phyloP scores from a whole-genome alignment of 2,888 invertebrate species.

The Chesias legatella region DNA sequence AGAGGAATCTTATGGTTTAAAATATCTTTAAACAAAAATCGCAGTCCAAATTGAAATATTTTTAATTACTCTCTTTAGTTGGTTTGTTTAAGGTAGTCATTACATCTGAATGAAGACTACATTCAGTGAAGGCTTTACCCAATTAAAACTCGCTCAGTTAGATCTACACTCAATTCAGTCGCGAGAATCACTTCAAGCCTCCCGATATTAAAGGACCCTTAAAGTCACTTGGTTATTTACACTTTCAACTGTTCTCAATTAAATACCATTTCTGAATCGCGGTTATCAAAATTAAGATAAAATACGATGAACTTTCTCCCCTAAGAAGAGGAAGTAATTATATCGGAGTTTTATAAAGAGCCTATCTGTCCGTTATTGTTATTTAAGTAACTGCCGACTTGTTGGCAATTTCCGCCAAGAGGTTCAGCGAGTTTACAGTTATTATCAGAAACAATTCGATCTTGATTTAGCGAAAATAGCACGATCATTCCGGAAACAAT shows the following conservation, averaged over 20 bases:
- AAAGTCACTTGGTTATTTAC: constrained; percentile 5
- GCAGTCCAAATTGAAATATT: too few species aligned
- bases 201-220: neutral
- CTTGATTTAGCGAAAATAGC: too few species aligned
- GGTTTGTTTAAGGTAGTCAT: too few species aligned
- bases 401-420: constrained; percentile 8
- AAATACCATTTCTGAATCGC: constrained; percentile 23
- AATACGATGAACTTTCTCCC: constrained; percentile 31
- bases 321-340: constrained; percentile 20
- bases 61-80: too few species aligned
- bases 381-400: constrained; percentile 13
- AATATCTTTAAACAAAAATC: too few species aligned
- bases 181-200: too few species aligned
- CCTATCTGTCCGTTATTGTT: constrained; percentile 19
- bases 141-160: too few species aligned
- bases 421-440: constrained; percentile 5
- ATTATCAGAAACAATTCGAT: constrained; percentile 6
- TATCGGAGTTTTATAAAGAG: constrained; percentile 16
- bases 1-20: too few species aligned
- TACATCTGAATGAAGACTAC: too few species aligned
- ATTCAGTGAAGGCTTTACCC: too few species aligned
- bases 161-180: too few species aligned
- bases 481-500: too few species aligned
- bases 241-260: constrained; percentile 15
- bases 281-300: constrained; percentile 38